Base-by-base conservation (phyloP, 35 echinoderm and acorn worm species). In the Eucidaris tribuloides region DNA sequence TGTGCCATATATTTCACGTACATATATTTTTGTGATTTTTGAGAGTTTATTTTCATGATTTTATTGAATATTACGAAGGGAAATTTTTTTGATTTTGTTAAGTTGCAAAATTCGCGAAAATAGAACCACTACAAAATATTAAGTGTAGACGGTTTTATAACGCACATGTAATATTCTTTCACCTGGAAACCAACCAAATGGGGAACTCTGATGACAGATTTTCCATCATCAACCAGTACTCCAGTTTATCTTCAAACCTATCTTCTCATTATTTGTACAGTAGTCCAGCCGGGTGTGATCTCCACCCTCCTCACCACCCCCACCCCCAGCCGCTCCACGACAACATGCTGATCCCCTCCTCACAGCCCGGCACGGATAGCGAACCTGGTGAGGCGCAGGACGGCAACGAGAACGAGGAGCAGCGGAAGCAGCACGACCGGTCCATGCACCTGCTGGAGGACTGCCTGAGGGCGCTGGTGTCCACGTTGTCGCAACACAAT, bases 371-470 rank as follows among this genome's bases (percentile, higher is more conserved):
- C 49, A 20, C 61, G 7, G 71, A 85, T 7, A 46, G 57, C 74
- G 9, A 91, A 41, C 61, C 37, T 5, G 77, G 61, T 35, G 85
- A 42, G 29, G 20, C 19, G 34, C 17, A 80, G 0, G 29, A 30
- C 0, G 72, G 15, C 7, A 20, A 17, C 31, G 88, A 76, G 15
- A 72, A 19, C 5, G 89, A 88, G 19, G 89, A 97, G 36, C 77
- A 87, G 39, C 76, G 80, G 30, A 78, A 86, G 46, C 85, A 97
- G 58, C 55, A 87, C 3, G 84, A 92, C 45, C 78, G 84, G 40
- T 96, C 93, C 18, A 84, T 96, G 78, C 72, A 83, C 42, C 82
- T 97, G 85, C 81, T 97, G 81, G 89, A 97, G 62, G 86, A 97
- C 57, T 91, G 85, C 57, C 58, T 97, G 54, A 77, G 78, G 56